Evolutionary conservation across 2,113 vertebrate genomes (phyloP), one percentile per base, ranked within the genome.

Genomic region (Zosterops hypoxanthus): DNA sequence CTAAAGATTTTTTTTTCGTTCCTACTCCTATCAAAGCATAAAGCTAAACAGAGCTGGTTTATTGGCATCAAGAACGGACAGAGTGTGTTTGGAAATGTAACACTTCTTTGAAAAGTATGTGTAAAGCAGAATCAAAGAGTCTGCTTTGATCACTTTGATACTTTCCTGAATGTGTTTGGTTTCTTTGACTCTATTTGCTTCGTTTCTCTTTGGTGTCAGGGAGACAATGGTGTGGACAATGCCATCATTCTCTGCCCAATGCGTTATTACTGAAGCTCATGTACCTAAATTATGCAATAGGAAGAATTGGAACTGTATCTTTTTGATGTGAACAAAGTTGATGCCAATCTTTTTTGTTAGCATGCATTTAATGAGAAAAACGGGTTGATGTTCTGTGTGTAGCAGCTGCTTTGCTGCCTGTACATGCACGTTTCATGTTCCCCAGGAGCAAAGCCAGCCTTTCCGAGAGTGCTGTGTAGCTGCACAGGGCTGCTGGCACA

Each of bases 101-200:
- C 41, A 31, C 41, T 84, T 59, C 94, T 94, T 95, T 96, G 73
- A 92, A 92, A 87, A 84, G 25, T 71, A 17, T 53, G 56, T 64
- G 44, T 68, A 57, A 90, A 93, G 64, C 53, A 52, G 76, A 92
- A 90, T 97, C 90, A 95, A 90, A 97, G 75, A 76, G 64, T 36
- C 49, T 82, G 60, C 93, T 96, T 94, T 96, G 85, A 96, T 96
- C 79, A 92, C 82, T 93, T 94, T 75, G 60, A 94, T 86, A 81
- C 60, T 93, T 92, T 39, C 68, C 65, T 76, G 79, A 92, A 77
- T 78, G 79, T 94, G 29, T 52, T 90, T 4, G 0, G 23, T 44
- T 94, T 90, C 79, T 96, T 95, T 97, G 79, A 59, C 34, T 88
- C 41, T 44, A 29, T 88, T 83, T 9, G 13, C 20, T 90, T 42